A percentile compares a stretch with the other conserved stretches of the same genome.
phyloP scores from a whole-genome alignment of 2,888 invertebrate genomes.

The Cartodere bifasciata region DNA sequence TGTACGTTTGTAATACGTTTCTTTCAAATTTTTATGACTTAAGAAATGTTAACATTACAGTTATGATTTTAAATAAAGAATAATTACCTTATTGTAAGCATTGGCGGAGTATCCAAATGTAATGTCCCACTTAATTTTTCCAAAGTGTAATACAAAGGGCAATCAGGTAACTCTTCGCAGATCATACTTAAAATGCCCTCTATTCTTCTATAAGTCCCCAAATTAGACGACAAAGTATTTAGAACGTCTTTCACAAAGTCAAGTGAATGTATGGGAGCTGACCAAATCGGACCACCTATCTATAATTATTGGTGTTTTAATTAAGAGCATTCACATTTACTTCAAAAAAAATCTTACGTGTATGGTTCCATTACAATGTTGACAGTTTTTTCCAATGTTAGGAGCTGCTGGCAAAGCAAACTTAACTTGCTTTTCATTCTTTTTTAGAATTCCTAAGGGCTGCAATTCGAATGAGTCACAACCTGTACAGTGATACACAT shows the following conservation, averaged over 20 bases:
- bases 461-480: constrained; percentile 74
- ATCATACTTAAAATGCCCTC: constrained; percentile 71
- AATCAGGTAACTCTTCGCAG: constrained; percentile 68
- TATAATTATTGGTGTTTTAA: constrained; percentile 28
- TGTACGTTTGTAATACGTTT: too few species aligned
- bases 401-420: constrained; percentile 59
- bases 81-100: constrained; percentile 52
- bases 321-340: constrained; percentile 3
- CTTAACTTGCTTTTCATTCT: constrained; percentile 44
- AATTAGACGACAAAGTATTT: constrained; percentile 31
- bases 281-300: constrained; percentile 93
- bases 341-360: constrained; percentile 42
- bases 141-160: constrained; percentile 77
- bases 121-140: constrained; percentile 64
- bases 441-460: constrained; percentile 55
- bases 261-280: constrained; percentile 68
- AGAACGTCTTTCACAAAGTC: constrained; percentile 63
- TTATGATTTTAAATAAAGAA: constrained; percentile 4
- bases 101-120: constrained; percentile 58
- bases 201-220: constrained; percentile 63
- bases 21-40: too few species aligned
- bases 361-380: constrained; percentile 61
- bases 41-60: too few species aligned
- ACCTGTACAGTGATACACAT: constrained; percentile 81
- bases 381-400: constrained; percentile 51